These are phyloP conservation scores for Lasioglossum albipes DNA, from an alignment of 1,140 invertebrate species.

Conservation along the genomic window DNA sequence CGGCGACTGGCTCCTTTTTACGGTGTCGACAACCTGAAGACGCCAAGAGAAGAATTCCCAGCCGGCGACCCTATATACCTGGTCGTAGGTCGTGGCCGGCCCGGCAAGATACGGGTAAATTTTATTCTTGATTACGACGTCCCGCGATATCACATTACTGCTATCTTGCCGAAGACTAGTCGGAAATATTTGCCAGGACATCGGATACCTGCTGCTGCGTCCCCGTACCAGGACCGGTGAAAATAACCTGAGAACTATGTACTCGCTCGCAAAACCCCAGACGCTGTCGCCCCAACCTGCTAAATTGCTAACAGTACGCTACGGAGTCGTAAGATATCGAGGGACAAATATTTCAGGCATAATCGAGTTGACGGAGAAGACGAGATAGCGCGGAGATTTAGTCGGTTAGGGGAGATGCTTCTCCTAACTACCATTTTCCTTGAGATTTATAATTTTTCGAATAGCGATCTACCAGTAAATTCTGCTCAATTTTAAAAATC, in stretches of 20 bases:
- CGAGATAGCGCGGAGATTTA: background rate
- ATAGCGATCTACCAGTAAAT: too few species aligned
- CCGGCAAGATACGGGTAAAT: slow-evolving; percentile 14
- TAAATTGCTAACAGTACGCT: background rate
- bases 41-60: slow-evolving; percentile 14
- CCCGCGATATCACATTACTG: slow-evolving; percentile 3
- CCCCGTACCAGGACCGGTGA: background rate
- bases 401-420: background rate
- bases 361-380: too few species aligned
- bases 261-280: too few species aligned
- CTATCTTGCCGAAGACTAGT: background rate
- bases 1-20: slow-evolving; percentile 29
- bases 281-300: too few species aligned
- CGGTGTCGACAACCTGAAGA: slow-evolving; percentile 5
- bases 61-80: slow-evolving; percentile 9
- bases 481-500: too few species aligned
- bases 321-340: background rate
- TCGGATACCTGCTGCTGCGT: slow-evolving; percentile 1
- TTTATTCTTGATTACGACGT: slow-evolving; percentile 31
- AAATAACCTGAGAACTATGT: background rate
- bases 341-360: background rate
- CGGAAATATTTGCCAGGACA: slow-evolving; percentile 4
- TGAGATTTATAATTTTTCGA: too few species aligned
- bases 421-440: too few species aligned
- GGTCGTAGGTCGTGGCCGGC: slow-evolving; percentile 15